Evolutionary conservation across 2,888 invertebrate genomes (phyloP).

Genomic region (Hydriomena furcata): DNA sequence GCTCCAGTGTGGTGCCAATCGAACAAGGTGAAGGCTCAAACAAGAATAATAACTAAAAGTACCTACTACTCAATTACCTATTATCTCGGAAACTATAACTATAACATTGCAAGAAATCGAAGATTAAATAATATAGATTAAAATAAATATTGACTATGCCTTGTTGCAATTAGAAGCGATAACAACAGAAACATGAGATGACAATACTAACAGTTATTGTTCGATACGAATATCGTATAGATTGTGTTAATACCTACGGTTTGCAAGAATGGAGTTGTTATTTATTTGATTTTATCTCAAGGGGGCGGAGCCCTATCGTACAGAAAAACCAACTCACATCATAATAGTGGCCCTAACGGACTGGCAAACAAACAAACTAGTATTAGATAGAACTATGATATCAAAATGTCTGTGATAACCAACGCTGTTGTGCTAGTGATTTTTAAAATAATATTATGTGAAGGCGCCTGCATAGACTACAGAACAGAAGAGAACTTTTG

Average conservation of each 20-base stretch:
- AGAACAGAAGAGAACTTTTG: background rate
- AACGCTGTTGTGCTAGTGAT: background rate
- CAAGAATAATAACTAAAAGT: too few species aligned
- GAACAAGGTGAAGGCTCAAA: too few species aligned
- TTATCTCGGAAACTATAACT: slow-evolving; percentile 55
- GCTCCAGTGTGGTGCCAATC: too few species aligned
- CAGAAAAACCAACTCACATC: too few species aligned
- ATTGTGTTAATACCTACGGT: background rate
- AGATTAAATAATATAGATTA: background rate
- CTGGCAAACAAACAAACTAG: too few species aligned
- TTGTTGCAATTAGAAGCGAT: background rate
- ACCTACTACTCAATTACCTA: too few species aligned
- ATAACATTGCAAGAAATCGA: slow-evolving; percentile 50
- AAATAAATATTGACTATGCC: background rate
- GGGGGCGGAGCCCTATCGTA: slow-evolving; percentile 1
- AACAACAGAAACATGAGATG: background rate
- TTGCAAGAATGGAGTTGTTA: too few species aligned
- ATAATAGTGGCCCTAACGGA: too few species aligned
- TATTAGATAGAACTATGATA: background rate
- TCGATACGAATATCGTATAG: too few species aligned
- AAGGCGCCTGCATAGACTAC: background rate
- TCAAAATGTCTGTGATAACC: slow-evolving; percentile 3
- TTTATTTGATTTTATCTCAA: too few species aligned
- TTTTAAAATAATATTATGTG: slow-evolving; percentile 1
- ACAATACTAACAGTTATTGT: too few species aligned